Percentiles rank a stretch among this genome's conserved stretches.
Conservation (phyloP, 2,888 invertebrate species). For the Dendrolimus houi region DNA sequence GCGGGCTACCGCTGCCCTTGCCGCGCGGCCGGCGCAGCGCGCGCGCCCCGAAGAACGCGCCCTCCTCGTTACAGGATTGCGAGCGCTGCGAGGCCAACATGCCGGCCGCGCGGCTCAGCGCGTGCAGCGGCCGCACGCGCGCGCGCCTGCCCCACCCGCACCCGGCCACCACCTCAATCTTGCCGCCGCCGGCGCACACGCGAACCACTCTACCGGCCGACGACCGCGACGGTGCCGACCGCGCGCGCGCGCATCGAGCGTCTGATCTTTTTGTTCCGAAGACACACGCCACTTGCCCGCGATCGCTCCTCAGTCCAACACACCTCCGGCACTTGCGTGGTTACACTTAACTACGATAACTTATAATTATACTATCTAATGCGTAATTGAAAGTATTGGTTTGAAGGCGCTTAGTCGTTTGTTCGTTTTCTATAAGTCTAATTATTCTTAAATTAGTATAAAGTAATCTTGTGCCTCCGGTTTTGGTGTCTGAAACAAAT, state of each 20-base stretch:
- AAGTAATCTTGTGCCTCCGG: constrained; percentile 35
- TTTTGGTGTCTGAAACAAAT: constrained; percentile 61
- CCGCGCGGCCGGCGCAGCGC: constrained; percentile 76
- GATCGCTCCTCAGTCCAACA: constrained; percentile 14
- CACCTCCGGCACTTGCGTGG: constrained; percentile 40
- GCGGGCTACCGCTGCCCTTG: constrained; percentile 75
- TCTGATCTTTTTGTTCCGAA: constrained; percentile 7
- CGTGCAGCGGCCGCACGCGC: constrained; percentile 71
- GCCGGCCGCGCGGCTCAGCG: constrained; percentile 64
- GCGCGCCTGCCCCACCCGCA: constrained; percentile 72
- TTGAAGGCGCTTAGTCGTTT: constrained; percentile 66
- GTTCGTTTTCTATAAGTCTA: constrained; percentile 31
- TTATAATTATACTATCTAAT: constrained; percentile 37
- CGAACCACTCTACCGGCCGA: constrained; percentile 18
- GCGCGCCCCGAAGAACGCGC: constrained; percentile 73
- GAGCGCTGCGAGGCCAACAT: constrained; percentile 73
- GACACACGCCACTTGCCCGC: constrained; percentile 14
- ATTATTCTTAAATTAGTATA: constrained; percentile 29
- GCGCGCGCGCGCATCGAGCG: constrained; percentile 24
- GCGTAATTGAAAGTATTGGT: constrained; percentile 46
- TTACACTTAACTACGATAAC: constrained; percentile 32
- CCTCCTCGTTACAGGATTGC: constrained; percentile 74
- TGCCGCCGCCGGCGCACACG: constrained; percentile 39
- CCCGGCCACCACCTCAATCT: constrained; percentile 72
- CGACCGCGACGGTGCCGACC: constrained; percentile 14